phyloP scores from a whole-genome alignment of 1,140 invertebrate species.

The Lasioglossum baleicum region DNA sequence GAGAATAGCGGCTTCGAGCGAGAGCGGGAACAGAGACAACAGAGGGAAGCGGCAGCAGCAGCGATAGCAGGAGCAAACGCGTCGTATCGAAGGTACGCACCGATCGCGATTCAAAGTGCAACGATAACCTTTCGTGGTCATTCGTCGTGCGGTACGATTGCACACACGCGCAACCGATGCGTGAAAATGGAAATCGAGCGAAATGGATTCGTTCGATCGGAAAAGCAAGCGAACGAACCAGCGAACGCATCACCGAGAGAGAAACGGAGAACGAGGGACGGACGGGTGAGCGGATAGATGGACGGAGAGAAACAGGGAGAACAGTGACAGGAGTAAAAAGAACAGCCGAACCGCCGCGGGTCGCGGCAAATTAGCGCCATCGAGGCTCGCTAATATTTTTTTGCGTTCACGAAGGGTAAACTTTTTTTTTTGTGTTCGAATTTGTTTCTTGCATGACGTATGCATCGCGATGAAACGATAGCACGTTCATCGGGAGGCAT shows the following conservation, averaged over 20 bases:
- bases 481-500: constrained; percentile 38
- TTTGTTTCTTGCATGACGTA: constrained; percentile 35
- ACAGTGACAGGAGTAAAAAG: constrained; percentile 31
- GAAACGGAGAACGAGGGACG: constrained; percentile 12
- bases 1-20: too few species aligned
- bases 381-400: constrained; percentile 63
- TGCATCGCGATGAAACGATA: constrained; percentile 48
- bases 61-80: constrained; percentile 8
- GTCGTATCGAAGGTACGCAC: constrained; percentile 59
- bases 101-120: constrained; percentile 72
- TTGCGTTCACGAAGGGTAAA: constrained; percentile 44
- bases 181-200: constrained; percentile 76
- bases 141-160: constrained; percentile 61
- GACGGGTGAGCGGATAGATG: constrained; percentile 15
- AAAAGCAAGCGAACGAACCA: constrained; percentile 45
- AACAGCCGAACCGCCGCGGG: constrained; percentile 45
- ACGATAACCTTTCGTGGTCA: constrained; percentile 71
- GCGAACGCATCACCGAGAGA: constrained; percentile 42
- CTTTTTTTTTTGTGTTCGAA: constrained; percentile 14
- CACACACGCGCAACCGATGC: constrained; percentile 66
- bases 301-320: constrained; percentile 21
- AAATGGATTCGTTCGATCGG: constrained; percentile 69
- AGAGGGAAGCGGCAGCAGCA: too few species aligned
- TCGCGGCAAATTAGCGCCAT: constrained; percentile 67
- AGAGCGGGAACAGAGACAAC: neutral